Evolutionary conservation across 2,888 invertebrate genomes (phyloP).

Genomic region (Troides aeacus): DNA sequence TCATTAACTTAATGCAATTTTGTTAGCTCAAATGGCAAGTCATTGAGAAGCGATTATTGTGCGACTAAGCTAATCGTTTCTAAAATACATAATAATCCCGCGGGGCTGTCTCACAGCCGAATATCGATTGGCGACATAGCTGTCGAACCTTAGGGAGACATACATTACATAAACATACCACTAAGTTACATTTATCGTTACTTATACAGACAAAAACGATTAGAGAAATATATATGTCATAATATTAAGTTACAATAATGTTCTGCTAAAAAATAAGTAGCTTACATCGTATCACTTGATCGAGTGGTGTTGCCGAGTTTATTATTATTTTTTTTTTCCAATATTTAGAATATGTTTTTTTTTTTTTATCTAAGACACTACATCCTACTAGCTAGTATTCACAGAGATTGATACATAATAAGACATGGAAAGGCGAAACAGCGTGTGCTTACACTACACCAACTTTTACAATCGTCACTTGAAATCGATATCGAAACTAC

Average conservation of each 20-base stretch:
- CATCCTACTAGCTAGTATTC: slow-evolving; percentile 75
- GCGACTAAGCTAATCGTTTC: too few relatives aligned
- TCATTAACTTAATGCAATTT: too few relatives aligned
- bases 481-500: slow-evolving; percentile 26
- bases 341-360: slow-evolving; percentile 72
- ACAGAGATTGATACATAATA: slow-evolving; percentile 72
- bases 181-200: slow-evolving; percentile 56
- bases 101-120: slow-evolving; percentile 61
- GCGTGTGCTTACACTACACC: slow-evolving; percentile 64
- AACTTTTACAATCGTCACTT: slow-evolving; percentile 35
- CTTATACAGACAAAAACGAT: slow-evolving; percentile 64
- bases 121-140: slow-evolving; percentile 44
- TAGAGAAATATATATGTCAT: slow-evolving; percentile 63
- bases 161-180: slow-evolving; percentile 40
- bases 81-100: too few relatives aligned
- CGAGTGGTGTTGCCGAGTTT: slow-evolving; percentile 75
- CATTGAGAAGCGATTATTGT: too few relatives aligned
- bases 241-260: slow-evolving; percentile 51
- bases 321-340: slow-evolving; percentile 25
- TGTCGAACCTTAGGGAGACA: slow-evolving; percentile 53
- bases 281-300: slow-evolving; percentile 74
- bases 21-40: too few relatives aligned
- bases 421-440: slow-evolving; percentile 71
- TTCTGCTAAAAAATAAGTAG: slow-evolving; percentile 63
- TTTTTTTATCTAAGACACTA: slow-evolving; percentile 69